Conservation (phyloP, 2,888 invertebrate species). For the Macrostomum cliftonense region DNA sequence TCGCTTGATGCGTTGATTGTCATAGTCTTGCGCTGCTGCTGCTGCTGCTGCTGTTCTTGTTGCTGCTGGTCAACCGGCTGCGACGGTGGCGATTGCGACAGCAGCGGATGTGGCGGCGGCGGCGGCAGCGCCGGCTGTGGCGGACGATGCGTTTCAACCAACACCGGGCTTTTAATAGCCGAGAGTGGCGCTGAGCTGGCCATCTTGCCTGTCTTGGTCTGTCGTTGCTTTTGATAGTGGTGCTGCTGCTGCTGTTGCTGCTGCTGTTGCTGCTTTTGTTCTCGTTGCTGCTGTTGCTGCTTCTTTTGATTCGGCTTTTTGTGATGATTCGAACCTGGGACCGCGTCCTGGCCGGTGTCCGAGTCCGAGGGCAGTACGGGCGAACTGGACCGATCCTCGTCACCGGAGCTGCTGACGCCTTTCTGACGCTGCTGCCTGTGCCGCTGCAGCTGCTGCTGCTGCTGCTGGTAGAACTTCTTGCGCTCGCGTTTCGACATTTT, state of each 20-base stretch:
- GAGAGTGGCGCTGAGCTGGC: not conserved
- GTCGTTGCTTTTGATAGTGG: conserved; percentile 2
- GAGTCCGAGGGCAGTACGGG: conserved; percentile 82
- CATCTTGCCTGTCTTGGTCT: not conserved
- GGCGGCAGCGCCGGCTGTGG: not conserved
- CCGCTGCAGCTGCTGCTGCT: conserved; percentile 3
- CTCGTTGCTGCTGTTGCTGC: not conserved
- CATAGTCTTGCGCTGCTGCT: not conserved
- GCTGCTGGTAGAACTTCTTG: not conserved
- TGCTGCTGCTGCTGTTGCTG: not conserved
- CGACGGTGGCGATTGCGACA: not conserved
- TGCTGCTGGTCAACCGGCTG: conserved; percentile 11
- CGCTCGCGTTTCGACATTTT: not conserved
- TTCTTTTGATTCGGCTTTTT: conserved; percentile 9
- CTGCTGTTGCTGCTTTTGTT: not conserved
- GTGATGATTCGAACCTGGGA: conserved; percentile 13
- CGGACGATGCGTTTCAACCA: too few relatives aligned
- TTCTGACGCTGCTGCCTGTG: conserved; percentile 23
- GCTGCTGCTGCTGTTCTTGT: not conserved
- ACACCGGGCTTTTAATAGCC: too few relatives aligned
- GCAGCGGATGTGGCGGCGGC: conserved; percentile 11
- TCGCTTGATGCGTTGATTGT: conserved; percentile 8
- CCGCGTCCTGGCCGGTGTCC: conserved; percentile 40
- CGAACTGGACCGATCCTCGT: conserved; percentile 63
- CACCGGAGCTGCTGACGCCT: conserved; percentile 24